phyloP scores from a whole-genome alignment of 2,888 invertebrate genomes.

The Shargacucullia verbasci region DNA sequence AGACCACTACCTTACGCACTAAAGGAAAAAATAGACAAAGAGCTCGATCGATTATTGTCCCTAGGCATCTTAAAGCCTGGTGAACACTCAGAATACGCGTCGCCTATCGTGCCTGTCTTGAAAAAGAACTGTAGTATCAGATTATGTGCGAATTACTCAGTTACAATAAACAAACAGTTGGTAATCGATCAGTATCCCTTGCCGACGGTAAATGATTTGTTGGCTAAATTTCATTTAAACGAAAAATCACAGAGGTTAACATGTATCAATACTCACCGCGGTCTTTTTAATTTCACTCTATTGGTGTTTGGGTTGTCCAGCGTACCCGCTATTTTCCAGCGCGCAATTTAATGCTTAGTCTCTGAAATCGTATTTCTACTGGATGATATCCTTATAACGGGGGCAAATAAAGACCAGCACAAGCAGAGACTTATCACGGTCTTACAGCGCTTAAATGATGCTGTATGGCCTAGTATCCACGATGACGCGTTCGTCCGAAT shows the following conservation, averaged over 20 bases:
- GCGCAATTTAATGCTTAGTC: conserved; percentile 18
- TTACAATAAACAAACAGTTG: neutral
- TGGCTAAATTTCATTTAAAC: conserved; percentile 22
- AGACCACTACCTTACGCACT: too few species aligned
- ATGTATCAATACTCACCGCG: conserved; percentile 35
- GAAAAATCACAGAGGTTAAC: conserved; percentile 22
- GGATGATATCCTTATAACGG: conserved; percentile 24
- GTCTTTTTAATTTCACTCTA: conserved; percentile 23
- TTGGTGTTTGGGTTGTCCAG: conserved; percentile 15
- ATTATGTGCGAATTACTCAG: neutral
- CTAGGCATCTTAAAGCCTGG: neutral
- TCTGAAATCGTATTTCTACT: conserved; percentile 8
- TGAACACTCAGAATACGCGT: neutral
- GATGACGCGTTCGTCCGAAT: conserved; percentile 1
- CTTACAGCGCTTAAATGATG: conserved; percentile 8
- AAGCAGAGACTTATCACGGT: neutral
- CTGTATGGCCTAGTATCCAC: conserved; percentile 1
- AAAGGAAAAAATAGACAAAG: too few species aligned
- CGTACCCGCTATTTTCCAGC: conserved; percentile 35
- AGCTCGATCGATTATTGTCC: neutral
- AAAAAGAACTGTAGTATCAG: neutral
- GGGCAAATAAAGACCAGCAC: neutral
- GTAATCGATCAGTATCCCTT: neutral
- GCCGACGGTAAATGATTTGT: conserved; percentile 18
- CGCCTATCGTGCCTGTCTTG: neutral